phyloP scores from a whole-genome alignment of 2,888 invertebrate species.

The Deilephila porcellus region DNA sequence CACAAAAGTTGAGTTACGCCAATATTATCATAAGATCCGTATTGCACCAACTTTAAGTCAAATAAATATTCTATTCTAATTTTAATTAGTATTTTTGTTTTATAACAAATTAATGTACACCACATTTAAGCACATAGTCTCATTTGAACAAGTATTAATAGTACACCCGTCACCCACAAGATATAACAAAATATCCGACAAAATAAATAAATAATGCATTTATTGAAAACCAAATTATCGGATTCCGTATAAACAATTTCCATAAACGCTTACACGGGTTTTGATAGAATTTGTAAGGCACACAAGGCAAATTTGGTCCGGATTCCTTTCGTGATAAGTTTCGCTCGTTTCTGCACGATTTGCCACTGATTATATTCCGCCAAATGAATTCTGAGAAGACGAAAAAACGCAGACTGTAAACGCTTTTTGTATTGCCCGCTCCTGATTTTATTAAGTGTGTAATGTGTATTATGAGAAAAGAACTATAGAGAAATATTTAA shows the following conservation, averaged over 20 bases:
- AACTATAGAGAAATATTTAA: not conserved
- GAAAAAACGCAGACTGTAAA: slow-evolving; percentile 52
- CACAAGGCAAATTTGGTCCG: slow-evolving; percentile 56
- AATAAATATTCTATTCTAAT: too few relatives aligned
- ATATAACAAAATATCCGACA: not conserved
- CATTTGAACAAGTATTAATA: not conserved
- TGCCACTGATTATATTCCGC: slow-evolving; percentile 64
- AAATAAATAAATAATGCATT: not conserved
- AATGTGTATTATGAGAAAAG: not conserved
- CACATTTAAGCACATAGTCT: too few relatives aligned
- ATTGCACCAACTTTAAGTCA: too few relatives aligned
- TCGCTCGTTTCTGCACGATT: slow-evolving; percentile 72
- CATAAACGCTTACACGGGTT: slow-evolving; percentile 45
- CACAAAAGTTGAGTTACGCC: too few relatives aligned
- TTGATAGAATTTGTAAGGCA: slow-evolving; percentile 52
- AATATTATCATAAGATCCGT: too few relatives aligned
- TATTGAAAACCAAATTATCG: slow-evolving; percentile 17
- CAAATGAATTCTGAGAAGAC: slow-evolving; percentile 61
- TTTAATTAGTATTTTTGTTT: too few relatives aligned
- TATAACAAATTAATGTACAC: too few relatives aligned
- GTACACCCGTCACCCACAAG: not conserved
- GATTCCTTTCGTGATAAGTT: slow-evolving; percentile 67
- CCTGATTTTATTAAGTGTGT: slow-evolving; percentile 21
- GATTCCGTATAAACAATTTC: slow-evolving; percentile 32
- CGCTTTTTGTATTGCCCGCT: slow-evolving; percentile 21